Percentiles rank a stretch among this genome's conserved stretches.
Conservation (phyloP, 2,113 vertebrate genomes). For the Mola mola region DNA sequence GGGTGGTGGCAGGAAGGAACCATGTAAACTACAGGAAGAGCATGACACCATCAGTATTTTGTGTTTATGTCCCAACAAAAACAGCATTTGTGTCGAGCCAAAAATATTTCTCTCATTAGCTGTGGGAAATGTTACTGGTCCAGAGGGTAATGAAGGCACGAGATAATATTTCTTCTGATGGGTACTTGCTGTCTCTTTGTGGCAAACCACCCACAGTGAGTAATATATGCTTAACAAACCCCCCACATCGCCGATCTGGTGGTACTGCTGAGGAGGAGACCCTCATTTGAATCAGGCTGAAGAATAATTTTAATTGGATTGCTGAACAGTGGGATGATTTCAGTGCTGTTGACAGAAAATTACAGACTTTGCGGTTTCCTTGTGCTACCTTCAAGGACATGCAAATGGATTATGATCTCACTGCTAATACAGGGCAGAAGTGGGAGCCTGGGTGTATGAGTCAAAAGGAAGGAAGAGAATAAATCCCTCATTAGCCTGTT, state of each 20-base stretch:
- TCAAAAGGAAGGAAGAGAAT: constrained; percentile 58
- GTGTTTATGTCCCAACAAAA: constrained; percentile 13
- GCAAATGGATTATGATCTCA: constrained; percentile 70
- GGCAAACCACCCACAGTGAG: constrained; percentile 42
- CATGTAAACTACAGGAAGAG: constrained; percentile 28
- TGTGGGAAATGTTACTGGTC: constrained; percentile 40
- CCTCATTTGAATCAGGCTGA: constrained; percentile 53
- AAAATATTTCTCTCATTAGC: constrained; percentile 54
- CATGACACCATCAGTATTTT: constrained; percentile 9
- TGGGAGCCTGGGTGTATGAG: constrained; percentile 41
- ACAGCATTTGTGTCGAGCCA: constrained; percentile 35
- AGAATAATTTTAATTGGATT: constrained; percentile 76
- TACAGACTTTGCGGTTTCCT: constrained; percentile 52
- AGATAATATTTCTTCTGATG: constrained; percentile 61
- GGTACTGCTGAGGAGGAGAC: constrained; percentile 27
- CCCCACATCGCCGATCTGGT: constrained; percentile 50
- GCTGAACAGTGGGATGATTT: constrained; percentile 60
- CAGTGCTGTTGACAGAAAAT: constrained; percentile 47
- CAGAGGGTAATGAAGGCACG: constrained; percentile 58
- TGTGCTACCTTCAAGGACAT: constrained; percentile 70
- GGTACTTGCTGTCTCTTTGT: constrained; percentile 51
- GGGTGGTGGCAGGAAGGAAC: constrained; percentile 44
- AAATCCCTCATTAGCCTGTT: constrained; percentile 75
- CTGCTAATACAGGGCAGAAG: constrained; percentile 64
- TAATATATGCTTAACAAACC: constrained; percentile 48